A percentile compares a stretch with the other conserved stretches of the same genome.
Conservation (phyloP, 2,797 vertebrate species). For the Chloroceryle amazona region DNA sequence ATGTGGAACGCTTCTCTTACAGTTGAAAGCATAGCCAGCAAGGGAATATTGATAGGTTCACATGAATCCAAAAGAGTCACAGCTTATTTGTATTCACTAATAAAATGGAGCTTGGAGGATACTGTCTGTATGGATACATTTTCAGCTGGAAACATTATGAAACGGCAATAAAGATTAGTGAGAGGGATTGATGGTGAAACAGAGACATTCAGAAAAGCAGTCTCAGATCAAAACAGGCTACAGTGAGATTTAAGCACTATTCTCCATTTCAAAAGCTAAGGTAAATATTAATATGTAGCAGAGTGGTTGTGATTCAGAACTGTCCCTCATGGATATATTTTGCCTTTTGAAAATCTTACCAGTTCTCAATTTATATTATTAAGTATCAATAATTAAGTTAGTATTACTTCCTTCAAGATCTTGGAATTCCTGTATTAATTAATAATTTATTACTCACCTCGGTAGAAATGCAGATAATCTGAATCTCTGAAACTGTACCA, state of each 20-base stretch:
- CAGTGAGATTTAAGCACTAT: background rate
- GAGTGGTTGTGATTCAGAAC: background rate
- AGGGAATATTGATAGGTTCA: slow-evolving; percentile 19
- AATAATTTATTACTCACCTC: background rate
- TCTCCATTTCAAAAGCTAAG: background rate
- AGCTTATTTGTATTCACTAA: slow-evolving; percentile 21
- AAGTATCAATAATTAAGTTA: background rate
- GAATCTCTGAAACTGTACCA: background rate
- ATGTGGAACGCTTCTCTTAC: background rate
- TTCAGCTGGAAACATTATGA: background rate
- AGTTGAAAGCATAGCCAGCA: background rate
- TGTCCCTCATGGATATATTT: background rate
- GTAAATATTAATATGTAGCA: background rate
- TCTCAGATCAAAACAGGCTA: background rate
- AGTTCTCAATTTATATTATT: background rate
- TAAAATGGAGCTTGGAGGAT: background rate
- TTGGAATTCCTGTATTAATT: background rate
- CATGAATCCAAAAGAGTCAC: slow-evolving; percentile 1
- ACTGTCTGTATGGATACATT: background rate
- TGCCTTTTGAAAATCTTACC: background rate
- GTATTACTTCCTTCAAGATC: background rate
- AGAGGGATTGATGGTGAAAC: background rate
- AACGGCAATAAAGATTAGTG: background rate
- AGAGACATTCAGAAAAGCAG: background rate
- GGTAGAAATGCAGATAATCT: background rate